Percentiles rank a stretch among this genome's conserved stretches.
These are phyloP conservation scores for Oncorhynchus mykiss DNA, from an alignment of 2,113 vertebrate genomes.

Conservation along the genomic window DNA sequence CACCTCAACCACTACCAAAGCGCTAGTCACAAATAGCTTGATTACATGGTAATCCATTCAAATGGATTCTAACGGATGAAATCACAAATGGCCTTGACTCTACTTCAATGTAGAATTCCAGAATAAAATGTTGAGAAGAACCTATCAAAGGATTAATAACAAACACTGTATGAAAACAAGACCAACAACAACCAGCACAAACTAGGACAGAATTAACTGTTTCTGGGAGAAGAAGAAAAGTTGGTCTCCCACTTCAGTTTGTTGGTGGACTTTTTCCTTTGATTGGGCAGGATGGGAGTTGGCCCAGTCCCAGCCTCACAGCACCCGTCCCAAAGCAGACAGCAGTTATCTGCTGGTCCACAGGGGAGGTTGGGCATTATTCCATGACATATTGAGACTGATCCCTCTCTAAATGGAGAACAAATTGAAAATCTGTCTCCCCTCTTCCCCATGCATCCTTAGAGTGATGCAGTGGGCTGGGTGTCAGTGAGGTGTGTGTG, in stretches of 20 bases:
- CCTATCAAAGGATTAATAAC: no score
- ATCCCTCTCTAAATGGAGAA: conserved; percentile 73
- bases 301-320: neutral
- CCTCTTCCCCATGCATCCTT: conserved; percentile 28
- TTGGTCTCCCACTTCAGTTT: conserved; percentile 11
- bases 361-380: conserved; percentile 56
- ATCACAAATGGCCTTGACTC: no score
- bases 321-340: neutral
- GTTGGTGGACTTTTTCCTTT: conserved; percentile 40
- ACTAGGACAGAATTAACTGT: conserved; percentile 33
- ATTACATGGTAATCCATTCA: neutral
- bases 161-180: no score
- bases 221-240: neutral
- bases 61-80: no score
- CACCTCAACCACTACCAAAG: conserved; percentile 35
- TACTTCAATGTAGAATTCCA: neutral
- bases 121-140: neutral
- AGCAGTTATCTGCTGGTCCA: conserved; percentile 1
- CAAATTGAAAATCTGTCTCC: conserved; percentile 73
- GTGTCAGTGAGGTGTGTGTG: neutral
- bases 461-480: neutral
- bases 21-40: conserved; percentile 42
- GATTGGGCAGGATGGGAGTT: conserved; percentile 25
- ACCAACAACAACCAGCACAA: neutral
- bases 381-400: conserved; percentile 68